Conservation (phyloP, 2,113 vertebrate species). For the Eulacestoma nigropectus region DNA sequence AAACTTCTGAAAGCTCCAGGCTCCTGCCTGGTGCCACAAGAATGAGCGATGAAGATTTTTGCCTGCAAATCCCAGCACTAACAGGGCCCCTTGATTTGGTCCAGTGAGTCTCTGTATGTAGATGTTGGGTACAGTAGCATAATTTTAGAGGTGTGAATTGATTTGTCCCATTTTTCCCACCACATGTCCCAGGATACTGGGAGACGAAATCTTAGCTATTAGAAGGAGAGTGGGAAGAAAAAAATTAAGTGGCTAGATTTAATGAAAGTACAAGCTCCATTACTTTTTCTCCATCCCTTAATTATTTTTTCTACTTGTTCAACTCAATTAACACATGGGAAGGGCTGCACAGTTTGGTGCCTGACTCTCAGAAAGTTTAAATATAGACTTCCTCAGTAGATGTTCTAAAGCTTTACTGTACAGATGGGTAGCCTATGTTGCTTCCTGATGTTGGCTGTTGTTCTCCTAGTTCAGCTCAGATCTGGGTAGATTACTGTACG, state of each 20-base stretch:
- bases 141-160: not conserved
- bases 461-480: not conserved
- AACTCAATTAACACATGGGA: not conserved
- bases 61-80: not conserved
- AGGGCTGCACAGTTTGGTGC: not conserved
- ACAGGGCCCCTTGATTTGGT: not conserved
- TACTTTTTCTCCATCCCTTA: not conserved
- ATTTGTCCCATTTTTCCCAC: not conserved
- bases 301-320: not conserved
- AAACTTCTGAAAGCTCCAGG: not conserved
- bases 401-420: not conserved
- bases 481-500: not conserved
- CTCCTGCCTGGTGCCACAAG: not conserved
- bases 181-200: not conserved
- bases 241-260: not conserved
- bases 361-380: not conserved
- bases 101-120: not conserved
- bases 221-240: not conserved
- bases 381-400: not conserved
- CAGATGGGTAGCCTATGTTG: not conserved
- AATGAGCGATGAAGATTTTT: not conserved
- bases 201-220: not conserved
- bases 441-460: not conserved
- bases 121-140: not conserved
- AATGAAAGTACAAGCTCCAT: not conserved